These are phyloP conservation scores for Elephantulus edwardii DNA, from an alignment of 2,113 vertebrate species.

Conservation along the genomic window DNA sequence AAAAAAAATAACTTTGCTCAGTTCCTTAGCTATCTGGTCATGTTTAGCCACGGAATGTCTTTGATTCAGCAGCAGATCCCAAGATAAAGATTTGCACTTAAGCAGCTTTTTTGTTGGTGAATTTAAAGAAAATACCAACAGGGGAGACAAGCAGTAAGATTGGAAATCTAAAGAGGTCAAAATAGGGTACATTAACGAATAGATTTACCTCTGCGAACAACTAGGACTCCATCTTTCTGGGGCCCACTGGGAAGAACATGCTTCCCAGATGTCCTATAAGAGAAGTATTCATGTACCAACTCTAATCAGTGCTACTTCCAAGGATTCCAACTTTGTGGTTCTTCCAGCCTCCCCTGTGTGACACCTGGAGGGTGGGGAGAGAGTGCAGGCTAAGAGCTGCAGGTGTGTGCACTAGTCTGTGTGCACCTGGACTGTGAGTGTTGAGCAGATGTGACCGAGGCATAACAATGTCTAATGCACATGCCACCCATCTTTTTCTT, in stretches of 20 bases:
- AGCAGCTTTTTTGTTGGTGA: slow-evolving; percentile 17
- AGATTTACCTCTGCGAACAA: neutral
- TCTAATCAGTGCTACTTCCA: neutral
- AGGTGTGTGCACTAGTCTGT: rapidly evolving
- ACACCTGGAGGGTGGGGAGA: neutral
- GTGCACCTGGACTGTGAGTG: neutral
- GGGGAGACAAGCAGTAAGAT: neutral
- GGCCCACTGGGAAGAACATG: neutral
- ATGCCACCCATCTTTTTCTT: neutral
- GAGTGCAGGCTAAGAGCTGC: neutral
- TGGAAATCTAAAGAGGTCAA: neutral
- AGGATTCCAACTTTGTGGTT: neutral
- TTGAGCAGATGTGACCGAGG: rapidly evolving
- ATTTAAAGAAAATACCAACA: neutral
- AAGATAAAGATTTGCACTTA: neutral
- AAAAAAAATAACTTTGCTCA: neutral
- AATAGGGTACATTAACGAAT: neutral
- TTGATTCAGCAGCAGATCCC: neutral
- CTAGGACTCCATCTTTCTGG: neutral
- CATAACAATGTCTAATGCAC: neutral
- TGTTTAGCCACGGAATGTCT: neutral
- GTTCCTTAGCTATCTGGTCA: neutral
- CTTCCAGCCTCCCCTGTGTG: neutral
- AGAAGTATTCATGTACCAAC: neutral
- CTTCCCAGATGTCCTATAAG: neutral